Evolutionary conservation across 1,140 invertebrate genomes (phyloP).

Genomic region (Helicorthomorpha holstii): DNA sequence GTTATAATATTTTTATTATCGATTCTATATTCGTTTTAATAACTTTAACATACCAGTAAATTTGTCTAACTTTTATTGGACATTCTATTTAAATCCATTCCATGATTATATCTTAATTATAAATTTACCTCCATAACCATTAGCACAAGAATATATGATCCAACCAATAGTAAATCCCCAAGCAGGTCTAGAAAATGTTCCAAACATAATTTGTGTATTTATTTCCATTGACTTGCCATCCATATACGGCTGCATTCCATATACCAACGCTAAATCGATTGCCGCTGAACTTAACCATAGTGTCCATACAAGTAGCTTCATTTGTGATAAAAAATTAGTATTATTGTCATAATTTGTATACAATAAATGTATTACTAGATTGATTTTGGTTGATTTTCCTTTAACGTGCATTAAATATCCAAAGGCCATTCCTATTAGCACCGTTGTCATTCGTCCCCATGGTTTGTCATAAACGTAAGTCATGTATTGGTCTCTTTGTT

Average conservation of each 20-base stretch:
- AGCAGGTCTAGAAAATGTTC: background rate
- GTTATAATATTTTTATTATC: too few relatives aligned
- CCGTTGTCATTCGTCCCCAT: background rate
- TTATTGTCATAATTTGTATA: background rate
- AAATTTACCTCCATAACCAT: conserved; percentile 7
- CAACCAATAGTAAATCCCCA: conserved; percentile 25
- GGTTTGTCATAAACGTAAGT: background rate
- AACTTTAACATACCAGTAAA: too few relatives aligned
- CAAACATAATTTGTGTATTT: too few relatives aligned
- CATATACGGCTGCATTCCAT: background rate
- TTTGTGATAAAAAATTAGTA: background rate
- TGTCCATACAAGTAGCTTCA: background rate
- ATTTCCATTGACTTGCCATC: background rate
- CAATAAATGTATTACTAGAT: background rate
- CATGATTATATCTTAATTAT: background rate
- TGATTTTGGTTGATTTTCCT: background rate
- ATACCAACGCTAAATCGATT: background rate
- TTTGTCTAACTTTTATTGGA: too few relatives aligned
- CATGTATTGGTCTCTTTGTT: background rate
- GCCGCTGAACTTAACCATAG: background rate
- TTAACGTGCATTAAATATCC: background rate
- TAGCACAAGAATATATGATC: conserved; percentile 27
- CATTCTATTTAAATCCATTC: too few relatives aligned
- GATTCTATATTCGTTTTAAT: too few relatives aligned
- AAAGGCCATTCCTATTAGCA: background rate